These are phyloP conservation scores for Eira barbara DNA, from an alignment of 2,113 vertebrate genomes.

Conservation along the genomic window DNA sequence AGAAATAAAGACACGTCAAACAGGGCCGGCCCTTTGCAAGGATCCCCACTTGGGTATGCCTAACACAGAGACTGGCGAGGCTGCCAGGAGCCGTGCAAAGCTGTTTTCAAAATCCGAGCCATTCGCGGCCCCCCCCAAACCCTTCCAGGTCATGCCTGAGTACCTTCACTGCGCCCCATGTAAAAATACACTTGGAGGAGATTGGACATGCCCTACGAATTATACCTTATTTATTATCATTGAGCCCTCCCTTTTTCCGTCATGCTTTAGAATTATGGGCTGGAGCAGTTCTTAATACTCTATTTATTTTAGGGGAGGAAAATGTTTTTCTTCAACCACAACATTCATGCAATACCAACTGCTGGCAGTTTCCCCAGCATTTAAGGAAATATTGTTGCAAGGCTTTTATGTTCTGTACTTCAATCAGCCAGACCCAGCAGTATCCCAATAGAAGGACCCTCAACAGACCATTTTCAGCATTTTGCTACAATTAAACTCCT, in stretches of 20 bases:
- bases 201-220: slow-evolving; percentile 51
- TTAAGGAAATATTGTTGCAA: slow-evolving; percentile 88
- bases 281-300: slow-evolving; percentile 79
- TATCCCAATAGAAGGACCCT: slow-evolving; percentile 87
- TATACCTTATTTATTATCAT: slow-evolving; percentile 70
- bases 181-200: slow-evolving; percentile 26
- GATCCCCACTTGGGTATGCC: fast-evolving
- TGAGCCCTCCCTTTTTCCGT: slow-evolving; percentile 72
- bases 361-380: slow-evolving; percentile 79
- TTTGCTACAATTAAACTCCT: slow-evolving; percentile 99
- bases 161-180: slow-evolving; percentile 35
- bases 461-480: slow-evolving; percentile 92
- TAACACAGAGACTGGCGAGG: background rate
- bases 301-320: slow-evolving; percentile 83
- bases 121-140: background rate
- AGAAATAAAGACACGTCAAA: background rate
- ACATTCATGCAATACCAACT: slow-evolving; percentile 80
- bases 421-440: slow-evolving; percentile 86
- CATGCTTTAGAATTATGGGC: slow-evolving; percentile 77
- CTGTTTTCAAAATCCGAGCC: slow-evolving; percentile 22
- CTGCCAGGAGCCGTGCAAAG: background rate
- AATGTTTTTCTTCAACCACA: slow-evolving; percentile 74
- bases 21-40: background rate
- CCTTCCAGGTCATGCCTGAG: slow-evolving; percentile 6
- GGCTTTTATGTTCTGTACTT: slow-evolving; percentile 86